Percentiles rank a stretch among this genome's conserved stretches.
Conservation (phyloP, 2,113 vertebrate species). For the Sakesphorus luctuosus region DNA sequence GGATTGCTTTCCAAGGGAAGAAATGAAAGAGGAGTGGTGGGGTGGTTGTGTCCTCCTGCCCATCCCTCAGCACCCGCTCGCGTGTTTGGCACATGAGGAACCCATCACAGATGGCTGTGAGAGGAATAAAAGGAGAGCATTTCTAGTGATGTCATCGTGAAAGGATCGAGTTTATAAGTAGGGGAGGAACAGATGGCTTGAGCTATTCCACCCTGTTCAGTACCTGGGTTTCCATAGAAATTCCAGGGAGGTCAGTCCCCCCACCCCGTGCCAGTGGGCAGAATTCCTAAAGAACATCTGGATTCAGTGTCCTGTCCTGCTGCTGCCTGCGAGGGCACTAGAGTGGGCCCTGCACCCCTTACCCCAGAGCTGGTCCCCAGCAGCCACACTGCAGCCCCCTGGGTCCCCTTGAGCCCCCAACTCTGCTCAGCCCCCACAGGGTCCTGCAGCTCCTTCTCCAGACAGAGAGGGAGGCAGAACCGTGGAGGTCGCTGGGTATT, state of each 20-base stretch:
- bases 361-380: neutral
- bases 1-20: neutral
- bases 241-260: neutral
- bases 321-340: neutral
- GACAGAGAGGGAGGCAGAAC: neutral
- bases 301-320: neutral
- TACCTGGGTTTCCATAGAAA: slow-evolving; percentile 64
- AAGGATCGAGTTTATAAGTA: slow-evolving; percentile 46
- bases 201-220: neutral
- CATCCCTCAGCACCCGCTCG: neutral
- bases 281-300: neutral
- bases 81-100: slow-evolving; percentile 31
- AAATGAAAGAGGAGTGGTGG: neutral
- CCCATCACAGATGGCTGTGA: slow-evolving; percentile 47
- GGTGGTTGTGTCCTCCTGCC: neutral
- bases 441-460: neutral
- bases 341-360: neutral
- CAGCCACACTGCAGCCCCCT: neutral
- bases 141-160: slow-evolving; percentile 17
- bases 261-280: fast-evolving
- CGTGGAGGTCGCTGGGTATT: fast-evolving
- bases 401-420: fast-evolving
- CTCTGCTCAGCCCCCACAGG: neutral
- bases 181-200: slow-evolving; percentile 67
- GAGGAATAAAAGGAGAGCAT: slow-evolving; percentile 26